Evolutionary conservation across 2,113 vertebrate genomes (phyloP), one percentile per base, ranked within the genome.

Genomic region (Indri indri): DNA sequence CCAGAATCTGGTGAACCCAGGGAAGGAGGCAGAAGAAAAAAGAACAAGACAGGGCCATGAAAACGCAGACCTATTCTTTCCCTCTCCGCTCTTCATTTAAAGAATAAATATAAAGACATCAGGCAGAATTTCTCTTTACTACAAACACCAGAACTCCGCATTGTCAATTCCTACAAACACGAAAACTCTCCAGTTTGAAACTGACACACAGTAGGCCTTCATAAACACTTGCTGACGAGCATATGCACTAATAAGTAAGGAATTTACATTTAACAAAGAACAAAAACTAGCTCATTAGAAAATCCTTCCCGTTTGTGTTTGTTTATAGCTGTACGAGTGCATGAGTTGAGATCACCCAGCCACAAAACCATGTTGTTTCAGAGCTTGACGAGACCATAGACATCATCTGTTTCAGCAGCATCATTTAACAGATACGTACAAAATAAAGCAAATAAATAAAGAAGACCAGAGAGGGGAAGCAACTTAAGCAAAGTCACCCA

Each of bases 251-350:
- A 40, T 1, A 30, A 77, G 74, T 63, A 52, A 25, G 42, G 42
- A 20, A 6, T 9, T 80, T 45, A 23, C 3, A 5, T 40, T 9
- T 47, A 42, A 45, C 32, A n/a, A 13, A 22, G 17, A 40, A 52
- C 1, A 1, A 23, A 16, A 3, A 30, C 30, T 3, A 8, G 20
- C 17, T 54, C 18, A 0, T 25, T 47, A 32, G 37, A 20, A 73
- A 52, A 57, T 2, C 34, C 30, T 17, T 7, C 25, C 17, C 5
- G 8, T 52, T 3, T 16, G 2, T 3, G 50, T 22, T 25, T 27
- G 52, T 27, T 16, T 65, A 30, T 10, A 3, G 4, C 25, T 9
- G 0, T 12, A 22, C 23, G 17, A 30, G 8, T 9, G 47, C 45
- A 18, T 3, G 27, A 22, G 2, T 7, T 25, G 12, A 66, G 22